Evolutionary conservation across 2,113 vertebrate genomes (phyloP).

Genomic region (Collichthys lucidus): DNA sequence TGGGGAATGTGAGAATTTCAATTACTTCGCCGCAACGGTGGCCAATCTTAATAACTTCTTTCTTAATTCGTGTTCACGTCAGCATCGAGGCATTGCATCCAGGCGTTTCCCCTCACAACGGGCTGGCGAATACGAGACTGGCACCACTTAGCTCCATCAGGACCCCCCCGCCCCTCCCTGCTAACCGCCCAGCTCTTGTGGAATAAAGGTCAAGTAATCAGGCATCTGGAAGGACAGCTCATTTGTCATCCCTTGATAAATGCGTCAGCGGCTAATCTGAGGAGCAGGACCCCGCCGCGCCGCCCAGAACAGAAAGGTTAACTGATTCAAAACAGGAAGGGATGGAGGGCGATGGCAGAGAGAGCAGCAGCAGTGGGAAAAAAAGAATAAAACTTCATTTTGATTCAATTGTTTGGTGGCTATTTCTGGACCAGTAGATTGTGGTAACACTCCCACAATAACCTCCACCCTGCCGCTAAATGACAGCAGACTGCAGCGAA

Average conservation of each 20-base stretch:
- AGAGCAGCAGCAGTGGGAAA: background rate
- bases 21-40: constrained; percentile 54
- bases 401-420: constrained; percentile 49
- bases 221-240: constrained; percentile 75
- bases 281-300: constrained; percentile 64
- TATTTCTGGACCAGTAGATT: constrained; percentile 39
- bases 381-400: constrained; percentile 31
- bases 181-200: constrained; percentile 44
- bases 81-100: constrained; percentile 41
- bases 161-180: constrained; percentile 11
- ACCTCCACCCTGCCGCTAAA: constrained; percentile 57
- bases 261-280: constrained; percentile 66
- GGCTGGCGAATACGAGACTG: constrained; percentile 47
- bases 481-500: constrained; percentile 49
- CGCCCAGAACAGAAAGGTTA: constrained; percentile 66
- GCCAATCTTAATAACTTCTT: constrained; percentile 63
- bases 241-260: constrained; percentile 77
- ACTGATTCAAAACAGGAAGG: constrained; percentile 62
- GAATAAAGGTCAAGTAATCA: constrained; percentile 78
- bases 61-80: constrained; percentile 60
- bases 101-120: constrained; percentile 39
- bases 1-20: constrained; percentile 57
- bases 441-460: constrained; percentile 40
- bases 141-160: constrained; percentile 61
- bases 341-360: constrained; percentile 31